phyloP scores from a whole-genome alignment of 1,140 invertebrate species.

The Neelides sp. region DNA sequence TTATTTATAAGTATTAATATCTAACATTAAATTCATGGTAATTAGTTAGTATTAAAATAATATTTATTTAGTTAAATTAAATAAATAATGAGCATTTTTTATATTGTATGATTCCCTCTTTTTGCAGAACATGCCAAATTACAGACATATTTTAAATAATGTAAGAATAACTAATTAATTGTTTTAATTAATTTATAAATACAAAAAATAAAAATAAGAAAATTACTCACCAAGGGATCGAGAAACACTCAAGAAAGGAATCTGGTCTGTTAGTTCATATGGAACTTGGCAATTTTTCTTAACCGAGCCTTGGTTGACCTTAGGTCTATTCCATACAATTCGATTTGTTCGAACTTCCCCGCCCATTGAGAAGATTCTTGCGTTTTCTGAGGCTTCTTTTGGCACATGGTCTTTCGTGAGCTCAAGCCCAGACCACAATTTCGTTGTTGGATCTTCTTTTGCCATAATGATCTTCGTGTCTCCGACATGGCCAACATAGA shows the following conservation, averaged over 20 bases:
- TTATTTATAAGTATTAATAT: neutral
- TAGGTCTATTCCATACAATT: no score
- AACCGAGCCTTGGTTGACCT: no score
- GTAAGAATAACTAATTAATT: neutral
- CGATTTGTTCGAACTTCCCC: neutral
- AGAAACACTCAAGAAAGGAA: no score
- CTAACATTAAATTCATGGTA: neutral
- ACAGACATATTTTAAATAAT: neutral
- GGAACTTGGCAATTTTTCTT: no score
- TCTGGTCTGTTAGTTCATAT: no score
- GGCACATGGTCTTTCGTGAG: neutral
- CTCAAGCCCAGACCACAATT: neutral
- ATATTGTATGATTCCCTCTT: neutral
- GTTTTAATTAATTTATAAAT: neutral
- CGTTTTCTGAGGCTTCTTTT: neutral
- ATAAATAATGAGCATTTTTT: neutral
- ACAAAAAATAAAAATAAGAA: no score
- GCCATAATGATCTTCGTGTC: neutral
- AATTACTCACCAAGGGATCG: no score
- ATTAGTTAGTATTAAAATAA: neutral
- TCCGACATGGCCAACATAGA: neutral
- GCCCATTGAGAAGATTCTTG: neutral
- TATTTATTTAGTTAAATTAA: neutral
- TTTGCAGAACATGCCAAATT: neutral
- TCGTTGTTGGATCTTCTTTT: neutral